Evolutionary conservation across 2,888 invertebrate species (phyloP).

Genomic region (Tanaodytes sp.): DNA sequence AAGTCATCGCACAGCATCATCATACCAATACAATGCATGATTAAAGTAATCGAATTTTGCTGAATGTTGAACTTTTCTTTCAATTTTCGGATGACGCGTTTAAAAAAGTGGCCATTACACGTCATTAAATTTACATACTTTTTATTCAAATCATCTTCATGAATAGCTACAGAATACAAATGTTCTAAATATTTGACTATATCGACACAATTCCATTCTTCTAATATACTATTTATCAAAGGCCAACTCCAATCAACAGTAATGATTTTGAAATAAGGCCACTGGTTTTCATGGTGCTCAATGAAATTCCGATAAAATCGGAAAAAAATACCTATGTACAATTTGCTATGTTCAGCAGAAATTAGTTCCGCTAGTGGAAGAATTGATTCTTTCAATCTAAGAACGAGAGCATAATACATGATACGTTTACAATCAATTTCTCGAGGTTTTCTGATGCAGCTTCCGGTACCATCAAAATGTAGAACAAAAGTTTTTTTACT

Average conservation of each 20-base stretch:
- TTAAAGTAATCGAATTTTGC: background rate
- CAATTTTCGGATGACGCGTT: slow-evolving; percentile 1
- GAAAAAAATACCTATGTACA: slow-evolving; percentile 11
- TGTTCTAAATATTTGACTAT: slow-evolving; percentile 1
- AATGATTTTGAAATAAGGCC: slow-evolving; percentile 3
- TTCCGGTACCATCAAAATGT: slow-evolving; percentile 22
- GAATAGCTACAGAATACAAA: no score
- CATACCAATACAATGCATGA: slow-evolving; percentile 5
- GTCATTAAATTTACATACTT: slow-evolving; percentile 1
- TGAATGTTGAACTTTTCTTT: slow-evolving; percentile 5
- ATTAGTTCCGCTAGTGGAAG: slow-evolving; percentile 13
- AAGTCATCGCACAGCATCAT: slow-evolving; percentile 1
- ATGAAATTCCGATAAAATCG: no score
- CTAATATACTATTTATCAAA: slow-evolving; percentile 10
- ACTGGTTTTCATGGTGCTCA: background rate
- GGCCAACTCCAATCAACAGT: slow-evolving; percentile 20
- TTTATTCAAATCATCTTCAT: background rate
- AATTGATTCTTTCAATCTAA: slow-evolving; percentile 1
- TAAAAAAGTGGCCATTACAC: slow-evolving; percentile 10
- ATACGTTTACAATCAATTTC: slow-evolving; percentile 8
- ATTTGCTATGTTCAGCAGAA: slow-evolving; percentile 7
- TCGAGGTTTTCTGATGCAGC: slow-evolving; percentile 4
- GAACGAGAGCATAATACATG: slow-evolving; percentile 13
- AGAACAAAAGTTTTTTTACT: background rate
- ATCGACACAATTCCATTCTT: slow-evolving; percentile 9